Base-by-base conservation (phyloP, 2,113 vertebrate genomes). In the Etheostoma spectabile region DNA sequence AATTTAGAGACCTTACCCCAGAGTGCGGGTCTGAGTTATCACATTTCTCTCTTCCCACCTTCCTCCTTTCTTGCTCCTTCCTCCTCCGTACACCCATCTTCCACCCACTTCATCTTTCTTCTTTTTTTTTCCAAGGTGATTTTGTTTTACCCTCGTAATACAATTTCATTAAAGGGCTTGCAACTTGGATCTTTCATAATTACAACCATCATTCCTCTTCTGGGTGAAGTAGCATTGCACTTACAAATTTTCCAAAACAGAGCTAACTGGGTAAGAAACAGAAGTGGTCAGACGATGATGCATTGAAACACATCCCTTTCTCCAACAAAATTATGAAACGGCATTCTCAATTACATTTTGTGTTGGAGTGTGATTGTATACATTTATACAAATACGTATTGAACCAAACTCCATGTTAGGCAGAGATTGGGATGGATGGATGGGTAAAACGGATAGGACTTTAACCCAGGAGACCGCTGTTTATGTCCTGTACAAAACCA, bases 1-100 rank as follows among this genome's bases (percentile, higher is more conserved):
- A 93, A 95, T 94, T 95, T 94, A 94, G 81, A 92, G 92, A 89
- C 91, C 90, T 87, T 57, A 86, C 90, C 86, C 82, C 86, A 80
- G 92, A 92, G 93, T 92, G 82, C 81, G 16, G 60, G 38, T 69
- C 87, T 92, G 94, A 94, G 89, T 95, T 95, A 94, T 92, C 91
- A 81, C 91, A 86, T 89, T 91, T 91, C 85, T 85, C 73, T 86
- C 79, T 61, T 61, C 84, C 81, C 75, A 57, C 80, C 76, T 19
- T 62, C 72, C 71, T 66, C 67, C 77, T 46, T 35, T 72, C 38
- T 61, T 33, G 21, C 64, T 61, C 51, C 24, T 71, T 86, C 33
- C 42, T 48, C 42, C 51, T 5, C 5, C 71, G 48, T 65, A 12
- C 14, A 57, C 60, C 63, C 3, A n/a, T 83, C 68, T 49, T 72